Evolutionary conservation across 2,888 invertebrate genomes (phyloP).

Genomic region (Tetanocera ferruginea): DNA sequence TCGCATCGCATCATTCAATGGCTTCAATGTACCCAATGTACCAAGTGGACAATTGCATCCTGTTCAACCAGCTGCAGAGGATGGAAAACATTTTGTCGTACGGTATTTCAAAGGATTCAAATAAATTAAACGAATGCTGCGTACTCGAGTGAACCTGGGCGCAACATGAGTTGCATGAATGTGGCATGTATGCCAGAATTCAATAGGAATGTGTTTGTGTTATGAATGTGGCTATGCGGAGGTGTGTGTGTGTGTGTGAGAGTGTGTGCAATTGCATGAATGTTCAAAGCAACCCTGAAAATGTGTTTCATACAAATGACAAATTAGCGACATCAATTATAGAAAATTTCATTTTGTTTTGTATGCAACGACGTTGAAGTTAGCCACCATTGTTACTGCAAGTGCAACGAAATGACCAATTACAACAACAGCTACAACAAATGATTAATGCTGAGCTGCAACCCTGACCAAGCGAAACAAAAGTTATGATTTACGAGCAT

Average conservation of each 20-base stretch:
- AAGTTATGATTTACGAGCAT: constrained; percentile 25
- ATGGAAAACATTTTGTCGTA: too few relatives aligned
- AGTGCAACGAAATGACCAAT: background rate
- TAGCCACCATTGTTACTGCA: too few relatives aligned
- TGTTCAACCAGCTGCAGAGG: too few relatives aligned
- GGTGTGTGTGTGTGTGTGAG: background rate
- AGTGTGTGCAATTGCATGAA: background rate
- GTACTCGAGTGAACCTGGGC: too few relatives aligned
- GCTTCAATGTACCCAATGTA: too few relatives aligned
- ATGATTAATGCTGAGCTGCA: background rate
- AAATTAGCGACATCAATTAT: constrained; percentile 63
- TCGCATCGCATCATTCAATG: too few relatives aligned
- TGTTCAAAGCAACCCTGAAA: background rate
- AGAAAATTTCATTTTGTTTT: constrained; percentile 51
- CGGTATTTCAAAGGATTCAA: too few relatives aligned
- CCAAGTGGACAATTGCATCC: too few relatives aligned
- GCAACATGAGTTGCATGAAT: too few relatives aligned
- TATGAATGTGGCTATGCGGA: background rate
- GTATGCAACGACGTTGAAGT: background rate
- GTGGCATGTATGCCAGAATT: too few relatives aligned
- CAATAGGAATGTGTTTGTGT: too few relatives aligned
- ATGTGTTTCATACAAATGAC: constrained; percentile 52
- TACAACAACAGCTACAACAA: background rate
- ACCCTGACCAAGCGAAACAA: background rate
- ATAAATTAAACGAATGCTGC: too few relatives aligned